Evolutionary conservation across 2,797 vertebrate species (phyloP), one percentile per base, ranked within the genome.

Genomic region (Alca torda): DNA sequence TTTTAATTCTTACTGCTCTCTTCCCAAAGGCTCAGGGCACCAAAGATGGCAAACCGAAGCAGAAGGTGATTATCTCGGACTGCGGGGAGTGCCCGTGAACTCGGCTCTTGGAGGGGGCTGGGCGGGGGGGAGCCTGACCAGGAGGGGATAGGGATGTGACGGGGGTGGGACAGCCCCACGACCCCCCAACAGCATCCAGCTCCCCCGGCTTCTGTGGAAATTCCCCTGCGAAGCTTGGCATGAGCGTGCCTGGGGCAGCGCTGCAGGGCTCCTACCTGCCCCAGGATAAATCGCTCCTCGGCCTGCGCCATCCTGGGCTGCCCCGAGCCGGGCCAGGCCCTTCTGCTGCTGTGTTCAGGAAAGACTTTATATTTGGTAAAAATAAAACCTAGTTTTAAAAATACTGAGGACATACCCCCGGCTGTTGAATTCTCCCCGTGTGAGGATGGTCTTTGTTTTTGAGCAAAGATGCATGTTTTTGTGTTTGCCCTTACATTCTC

Each of bases 51-150:
- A 99, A 99, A 89, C 98, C 99, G 0, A 99, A 99, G 97, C 99
- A 99, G 98, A 99, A 99, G 95, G 98, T 99, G 90, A 99, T 99
- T 76, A 99, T 99, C 82, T 98, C 99, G 0, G 99, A 99, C 97
- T 99, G 99, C 18, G 99, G 99, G 82, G 99, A 99, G 97, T 99
- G 98, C n/a, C 97, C 97, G 14, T 99, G 97, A 98, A 31, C 26
- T 33, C 2, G 0, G 7, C 3, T 1, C 30, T 6, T 2, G 24
- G 28, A 33, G 33, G 37, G 33, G 13, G 10, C 31, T 48, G 81
- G 15, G 1, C 18, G 30, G n/a, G 20, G 11, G 13, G 7, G 16
- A 70, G 13, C 60, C 11, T 24, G 61, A 31, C 45, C 68, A 5
- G 48, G 61, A 33, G 46, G 61, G 64, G 5, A 21, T 0, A 1